Evolutionary conservation across 2,797 vertebrate genomes (phyloP).

Genomic region (Phataginus tricuspis): DNA sequence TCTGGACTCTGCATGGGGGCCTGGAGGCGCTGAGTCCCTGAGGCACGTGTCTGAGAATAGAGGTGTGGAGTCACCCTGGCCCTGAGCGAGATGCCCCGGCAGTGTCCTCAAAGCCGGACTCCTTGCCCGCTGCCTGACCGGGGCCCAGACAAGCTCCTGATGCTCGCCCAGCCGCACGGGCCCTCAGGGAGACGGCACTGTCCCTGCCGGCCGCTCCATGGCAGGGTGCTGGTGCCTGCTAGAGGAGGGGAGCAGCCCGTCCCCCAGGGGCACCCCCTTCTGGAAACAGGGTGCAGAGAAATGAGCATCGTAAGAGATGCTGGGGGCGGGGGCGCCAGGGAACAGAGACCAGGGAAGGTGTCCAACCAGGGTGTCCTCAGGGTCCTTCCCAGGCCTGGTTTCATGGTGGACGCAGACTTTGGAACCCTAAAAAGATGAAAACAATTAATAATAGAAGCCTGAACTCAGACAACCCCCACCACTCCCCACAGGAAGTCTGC

Average conservation of each 20-base stretch:
- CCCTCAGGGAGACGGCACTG: fast-evolving
- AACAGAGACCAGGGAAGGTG: fast-evolving
- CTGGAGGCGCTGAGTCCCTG: fast-evolving
- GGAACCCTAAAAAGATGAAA: neutral
- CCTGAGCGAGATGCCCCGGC: neutral
- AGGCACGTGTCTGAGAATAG: neutral
- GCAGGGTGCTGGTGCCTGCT: fast-evolving
- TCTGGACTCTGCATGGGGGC: neutral
- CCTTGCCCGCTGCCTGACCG: neutral
- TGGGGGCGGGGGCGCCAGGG: fast-evolving
- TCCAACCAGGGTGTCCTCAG: fast-evolving
- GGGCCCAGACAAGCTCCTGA: too few relatives aligned
- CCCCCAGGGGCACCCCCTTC: neutral
- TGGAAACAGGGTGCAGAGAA: fast-evolving
- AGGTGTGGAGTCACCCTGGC: neutral
- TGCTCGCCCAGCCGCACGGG: fast-evolving
- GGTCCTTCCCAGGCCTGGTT: neutral
- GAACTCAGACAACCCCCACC: too few relatives aligned
- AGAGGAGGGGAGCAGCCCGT: neutral
- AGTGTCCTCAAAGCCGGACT: too few relatives aligned
- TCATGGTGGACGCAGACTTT: fast-evolving
- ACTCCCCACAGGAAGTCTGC: neutral
- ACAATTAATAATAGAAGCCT: fast-evolving
- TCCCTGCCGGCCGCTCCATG: fast-evolving
- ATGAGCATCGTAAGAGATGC: fast-evolving